Conservation (phyloP, 2,113 vertebrate species). For the Elephantulus edwardii region DNA sequence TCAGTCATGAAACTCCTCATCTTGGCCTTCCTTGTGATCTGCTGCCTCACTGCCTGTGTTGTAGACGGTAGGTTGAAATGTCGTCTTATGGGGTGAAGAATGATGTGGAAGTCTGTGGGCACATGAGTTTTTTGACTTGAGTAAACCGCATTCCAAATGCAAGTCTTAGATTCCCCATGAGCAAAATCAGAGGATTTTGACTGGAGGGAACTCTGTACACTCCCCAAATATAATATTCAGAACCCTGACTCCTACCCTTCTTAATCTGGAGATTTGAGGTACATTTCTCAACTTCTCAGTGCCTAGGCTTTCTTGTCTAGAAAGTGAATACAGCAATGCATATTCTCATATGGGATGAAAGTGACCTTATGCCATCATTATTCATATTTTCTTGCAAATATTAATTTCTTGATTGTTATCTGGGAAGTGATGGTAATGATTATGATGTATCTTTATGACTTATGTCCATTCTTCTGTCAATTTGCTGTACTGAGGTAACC, state of each 20-base stretch:
- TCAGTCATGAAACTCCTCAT: conserved; percentile 68
- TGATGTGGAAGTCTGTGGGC: not conserved
- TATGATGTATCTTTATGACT: not conserved
- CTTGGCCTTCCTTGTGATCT: conserved; percentile 35
- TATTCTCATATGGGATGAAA: not conserved
- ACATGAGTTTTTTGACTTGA: rapidly evolving
- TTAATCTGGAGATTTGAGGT: rapidly evolving
- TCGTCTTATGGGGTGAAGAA: not conserved
- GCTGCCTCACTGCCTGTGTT: not conserved
- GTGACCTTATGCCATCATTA: not conserved
- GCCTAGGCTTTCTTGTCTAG: not conserved
- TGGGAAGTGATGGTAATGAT: not conserved
- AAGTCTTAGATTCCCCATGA: not conserved
- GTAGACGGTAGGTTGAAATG: conserved; percentile 66
- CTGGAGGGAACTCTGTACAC: not conserved
- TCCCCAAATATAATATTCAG: not conserved
- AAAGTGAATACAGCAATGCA: not conserved
- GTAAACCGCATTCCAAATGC: not conserved
- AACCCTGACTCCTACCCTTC: not conserved
- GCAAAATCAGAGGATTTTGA: not conserved
- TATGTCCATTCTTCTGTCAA: too few species aligned
- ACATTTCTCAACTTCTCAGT: not conserved
- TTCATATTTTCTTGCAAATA: not conserved
- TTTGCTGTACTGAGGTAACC: too few species aligned
- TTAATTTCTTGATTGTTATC: not conserved